Evolutionary conservation across 2,113 vertebrate genomes (phyloP), one percentile per base, ranked within the genome.

Genomic region (Clinocottus analis): DNA sequence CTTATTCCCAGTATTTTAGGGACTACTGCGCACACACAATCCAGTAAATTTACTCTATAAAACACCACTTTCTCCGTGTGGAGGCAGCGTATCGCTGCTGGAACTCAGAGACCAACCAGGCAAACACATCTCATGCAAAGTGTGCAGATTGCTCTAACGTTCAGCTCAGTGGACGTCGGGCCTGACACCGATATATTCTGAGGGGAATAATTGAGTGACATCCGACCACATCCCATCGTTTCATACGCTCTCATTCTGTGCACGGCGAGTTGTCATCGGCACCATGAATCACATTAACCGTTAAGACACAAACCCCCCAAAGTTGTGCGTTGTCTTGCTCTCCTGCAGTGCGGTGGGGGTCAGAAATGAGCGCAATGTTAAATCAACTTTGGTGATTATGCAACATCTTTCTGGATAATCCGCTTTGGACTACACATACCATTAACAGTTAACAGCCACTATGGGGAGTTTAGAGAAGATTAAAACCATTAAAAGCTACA

Each of bases 341-440:
- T 77, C 53, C 53, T 29, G 16, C 27, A 35, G 27, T 17, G 60
- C n/a, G n/a, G n/a, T 33, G 6, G 21, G 14, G 29, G 11, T 7
- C 21, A 35, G 19, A 70, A 73, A 72, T 47, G 14, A 56, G 33
- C 41, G 10, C 4, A 73, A 41, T 25, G 10, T n/a, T 62, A 3
- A 59, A 77, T 63, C 12, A 33, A 14, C 17, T 12, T n/a, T 56
- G 21, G 12, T 19, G 35, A 25, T 70, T 31, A 72, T 64, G 35
- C 19, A 47, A 56, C 49, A 64, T 43, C 23, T 60, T 56, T 61
- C 17, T 45, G 33, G 56, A 83, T 85, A 80, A 87, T 79, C 84
- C 4, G 23, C 75, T 63, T 58, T 10, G 58, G 51, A 59, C 29
- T 6, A 16, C 55, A 53, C 21, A 35, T 63, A 43, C 25, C 21